A percentile compares a stretch with the other conserved stretches of the same genome.
phyloP scores from a whole-genome alignment of 2,797 vertebrate species.

The Ctenosaura bakeri region DNA sequence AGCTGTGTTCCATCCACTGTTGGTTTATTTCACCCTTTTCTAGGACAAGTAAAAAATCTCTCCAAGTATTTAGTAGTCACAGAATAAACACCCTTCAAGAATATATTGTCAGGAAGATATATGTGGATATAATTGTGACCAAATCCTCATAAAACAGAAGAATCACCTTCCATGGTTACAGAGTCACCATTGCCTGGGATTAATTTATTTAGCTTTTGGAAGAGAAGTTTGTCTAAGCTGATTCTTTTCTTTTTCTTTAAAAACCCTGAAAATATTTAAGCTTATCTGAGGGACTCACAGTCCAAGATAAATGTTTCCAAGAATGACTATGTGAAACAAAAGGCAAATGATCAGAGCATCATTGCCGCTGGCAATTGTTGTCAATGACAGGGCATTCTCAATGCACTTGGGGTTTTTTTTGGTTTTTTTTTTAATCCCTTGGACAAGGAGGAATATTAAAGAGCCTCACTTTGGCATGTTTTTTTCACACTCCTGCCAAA shows the following conservation, averaged over 20 bases:
- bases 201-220: constrained; percentile 42
- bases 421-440: constrained; percentile 54
- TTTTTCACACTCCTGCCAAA: constrained; percentile 57
- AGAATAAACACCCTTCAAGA: background rate
- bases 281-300: constrained; percentile 3
- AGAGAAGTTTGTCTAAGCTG: constrained; percentile 36
- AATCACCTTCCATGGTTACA: constrained; percentile 5
- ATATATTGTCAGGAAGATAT: background rate
- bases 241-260: constrained; percentile 16
- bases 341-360: background rate
- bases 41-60: background rate
- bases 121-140: constrained; percentile 6
- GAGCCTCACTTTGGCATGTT: constrained; percentile 40
- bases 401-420: constrained; percentile 15
- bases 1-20: background rate
- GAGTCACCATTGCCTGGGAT: background rate
- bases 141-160: constrained; percentile 29
- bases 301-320: constrained; percentile 41
- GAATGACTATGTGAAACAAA: constrained; percentile 54
- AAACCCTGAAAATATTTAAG: background rate
- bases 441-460: constrained; percentile 61
- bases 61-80: constrained; percentile 16
- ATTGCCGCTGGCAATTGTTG: constrained; percentile 45
- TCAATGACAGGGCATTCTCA: constrained; percentile 46
- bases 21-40: background rate